Evolutionary conservation across 1,140 invertebrate genomes (phyloP).

Genomic region (Stegodyphus dumicola): DNA sequence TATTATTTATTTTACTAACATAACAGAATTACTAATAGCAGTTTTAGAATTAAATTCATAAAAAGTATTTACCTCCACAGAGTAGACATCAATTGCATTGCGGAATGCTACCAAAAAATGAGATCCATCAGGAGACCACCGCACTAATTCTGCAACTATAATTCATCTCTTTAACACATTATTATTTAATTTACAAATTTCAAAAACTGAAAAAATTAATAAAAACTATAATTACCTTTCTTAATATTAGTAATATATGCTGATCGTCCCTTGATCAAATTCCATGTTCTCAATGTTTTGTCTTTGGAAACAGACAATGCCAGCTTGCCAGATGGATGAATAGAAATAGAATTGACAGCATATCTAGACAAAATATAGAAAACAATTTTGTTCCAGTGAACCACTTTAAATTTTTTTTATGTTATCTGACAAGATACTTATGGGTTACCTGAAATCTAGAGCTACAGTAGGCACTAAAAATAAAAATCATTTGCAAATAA

Average conservation of each 20-base stretch:
- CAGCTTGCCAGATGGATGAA: conserved; percentile 83
- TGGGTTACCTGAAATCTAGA: no score
- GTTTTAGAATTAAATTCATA: no score
- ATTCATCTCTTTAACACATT: not conserved
- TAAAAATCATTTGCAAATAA: no score
- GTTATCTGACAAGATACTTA: no score
- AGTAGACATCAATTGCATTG: conserved; percentile 43
- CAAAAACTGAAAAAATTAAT: not conserved
- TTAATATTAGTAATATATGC: conserved; percentile 88
- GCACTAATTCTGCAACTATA: conserved; percentile 64
- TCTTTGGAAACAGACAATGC: conserved; percentile 88
- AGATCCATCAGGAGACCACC: conserved; percentile 63
- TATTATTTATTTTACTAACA: no score
- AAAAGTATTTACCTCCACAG: conserved; percentile 19
- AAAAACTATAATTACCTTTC: conserved; percentile 64
- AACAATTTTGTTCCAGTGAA: not conserved
- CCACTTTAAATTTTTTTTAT: no score
- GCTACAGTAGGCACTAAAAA: no score
- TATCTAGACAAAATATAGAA: conserved; percentile 76
- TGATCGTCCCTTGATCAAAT: conserved; percentile 88
- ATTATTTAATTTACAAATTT: not conserved
- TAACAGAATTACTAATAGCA: no score
- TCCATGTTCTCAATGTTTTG: conserved; percentile 89
- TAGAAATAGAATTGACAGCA: conserved; percentile 66
- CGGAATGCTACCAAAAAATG: conserved; percentile 63